Evolutionary conservation across 2,888 invertebrate genomes (phyloP).

Genomic region (Phyllotreta cruciferae): DNA sequence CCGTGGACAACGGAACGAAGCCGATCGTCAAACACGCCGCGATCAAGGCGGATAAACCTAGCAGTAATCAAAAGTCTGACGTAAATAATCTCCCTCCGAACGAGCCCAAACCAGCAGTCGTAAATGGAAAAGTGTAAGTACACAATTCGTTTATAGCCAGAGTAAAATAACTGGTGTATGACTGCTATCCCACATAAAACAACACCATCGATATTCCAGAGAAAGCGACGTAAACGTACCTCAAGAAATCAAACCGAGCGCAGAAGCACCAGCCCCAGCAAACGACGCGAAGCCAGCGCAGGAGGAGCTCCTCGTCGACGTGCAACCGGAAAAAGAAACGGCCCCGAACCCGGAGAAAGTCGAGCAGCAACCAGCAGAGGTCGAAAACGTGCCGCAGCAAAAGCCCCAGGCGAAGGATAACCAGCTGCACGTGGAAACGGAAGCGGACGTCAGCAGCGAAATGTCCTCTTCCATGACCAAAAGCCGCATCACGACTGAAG

Average conservation of each 20-base stretch:
- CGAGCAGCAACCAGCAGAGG: not conserved
- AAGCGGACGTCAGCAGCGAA: conserved; percentile 46
- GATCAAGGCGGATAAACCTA: conserved; percentile 30
- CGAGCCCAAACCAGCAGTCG: conserved; percentile 21
- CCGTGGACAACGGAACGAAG: conserved; percentile 46
- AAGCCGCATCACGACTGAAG: conserved; percentile 83
- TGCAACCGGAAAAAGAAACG: not conserved
- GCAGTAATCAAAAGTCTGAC: conserved; percentile 31
- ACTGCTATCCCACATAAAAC: not conserved
- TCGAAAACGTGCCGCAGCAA: not conserved
- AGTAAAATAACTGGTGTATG: too few species aligned
- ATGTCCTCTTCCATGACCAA: conserved; percentile 72
- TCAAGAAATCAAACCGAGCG: conserved; percentile 33
- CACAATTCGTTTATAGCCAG: conserved; percentile 1
- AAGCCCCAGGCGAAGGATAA: not conserved
- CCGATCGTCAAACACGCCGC: conserved; percentile 21
- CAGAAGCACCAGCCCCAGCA: conserved; percentile 28
- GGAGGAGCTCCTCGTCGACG: not conserved
- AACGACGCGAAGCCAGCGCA: not conserved
- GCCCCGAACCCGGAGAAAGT: not conserved
- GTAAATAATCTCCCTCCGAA: conserved; percentile 29
- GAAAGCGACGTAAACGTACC: conserved; percentile 34
- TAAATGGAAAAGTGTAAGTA: conserved; percentile 39
- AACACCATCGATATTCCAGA: conserved; percentile 27
- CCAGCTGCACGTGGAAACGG: conserved; percentile 23